These are phyloP conservation scores for Paguma larvata DNA, from an alignment of 2,797 vertebrate genomes.

Conservation along the genomic window DNA sequence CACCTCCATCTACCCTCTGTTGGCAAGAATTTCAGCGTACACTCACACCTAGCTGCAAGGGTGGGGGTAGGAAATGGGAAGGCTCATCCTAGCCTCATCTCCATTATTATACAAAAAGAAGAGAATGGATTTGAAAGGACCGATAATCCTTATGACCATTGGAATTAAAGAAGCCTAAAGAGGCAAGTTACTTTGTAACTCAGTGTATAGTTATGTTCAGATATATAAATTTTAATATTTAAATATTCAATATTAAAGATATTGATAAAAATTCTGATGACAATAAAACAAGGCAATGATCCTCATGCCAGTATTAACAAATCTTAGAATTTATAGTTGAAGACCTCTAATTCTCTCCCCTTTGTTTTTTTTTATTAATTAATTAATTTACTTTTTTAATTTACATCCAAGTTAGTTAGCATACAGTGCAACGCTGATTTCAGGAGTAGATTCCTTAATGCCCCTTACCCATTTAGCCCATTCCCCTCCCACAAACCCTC, in stretches of 20 bases:
- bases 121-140: not conserved
- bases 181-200: not conserved
- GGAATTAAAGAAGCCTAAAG: not conserved
- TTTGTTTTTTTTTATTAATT: too few species aligned
- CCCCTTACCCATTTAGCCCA: too few species aligned
- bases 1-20: not conserved
- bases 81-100: not conserved
- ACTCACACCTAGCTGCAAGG: not conserved
- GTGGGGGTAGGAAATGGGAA: not conserved
- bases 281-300: constrained; percentile 20
- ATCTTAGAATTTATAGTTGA: constrained; percentile 23
- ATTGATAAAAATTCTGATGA: not conserved
- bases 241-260: not conserved
- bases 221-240: not conserved
- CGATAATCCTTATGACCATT: not conserved
- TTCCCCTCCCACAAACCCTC: too few species aligned
- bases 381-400: too few species aligned
- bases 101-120: not conserved
- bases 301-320: not conserved
- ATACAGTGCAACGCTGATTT: too few species aligned
- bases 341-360: not conserved
- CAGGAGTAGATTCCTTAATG: too few species aligned
- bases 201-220: not conserved
- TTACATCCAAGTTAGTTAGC: too few species aligned
- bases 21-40: not conserved